Percentiles rank a stretch among this genome's conserved stretches.
These are phyloP conservation scores for Phalacrocorax aristotelis DNA, from an alignment of 2,113 vertebrate species.

Conservation along the genomic window DNA sequence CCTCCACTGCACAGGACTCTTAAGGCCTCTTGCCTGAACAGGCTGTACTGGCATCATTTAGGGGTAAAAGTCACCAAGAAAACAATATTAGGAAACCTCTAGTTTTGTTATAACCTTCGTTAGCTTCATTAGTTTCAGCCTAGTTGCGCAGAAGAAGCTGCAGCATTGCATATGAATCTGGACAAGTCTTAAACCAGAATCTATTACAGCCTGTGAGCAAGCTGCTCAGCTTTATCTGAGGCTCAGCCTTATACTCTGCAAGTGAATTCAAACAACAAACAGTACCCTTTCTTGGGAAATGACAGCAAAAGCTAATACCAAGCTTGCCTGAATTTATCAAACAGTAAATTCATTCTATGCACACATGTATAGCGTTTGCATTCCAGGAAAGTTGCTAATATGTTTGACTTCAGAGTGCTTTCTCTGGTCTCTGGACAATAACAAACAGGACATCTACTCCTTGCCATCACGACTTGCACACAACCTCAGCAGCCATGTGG, in stretches of 20 bases:
- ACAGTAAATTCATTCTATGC: not conserved
- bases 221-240: not conserved
- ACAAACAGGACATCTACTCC: not conserved
- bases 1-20: not conserved
- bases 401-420: not conserved
- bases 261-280: not conserved
- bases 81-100: not conserved
- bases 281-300: not conserved
- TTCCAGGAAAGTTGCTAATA: not conserved
- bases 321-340: not conserved
- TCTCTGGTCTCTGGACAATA: not conserved
- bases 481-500: not conserved
- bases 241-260: not conserved
- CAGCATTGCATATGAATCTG: not conserved
- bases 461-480: accelerated
- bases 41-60: not conserved
- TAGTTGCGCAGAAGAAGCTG: not conserved
- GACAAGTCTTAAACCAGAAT: not conserved
- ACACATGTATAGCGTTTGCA: not conserved
- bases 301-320: not conserved
- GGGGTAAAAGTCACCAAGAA: not conserved
- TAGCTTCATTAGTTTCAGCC: not conserved
- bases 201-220: not conserved
- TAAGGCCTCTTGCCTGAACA: not conserved
- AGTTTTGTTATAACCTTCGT: not conserved